These are phyloP conservation scores for Galerucella calmariensis DNA, from an alignment of 2,888 invertebrate genomes.

Conservation along the genomic window DNA sequence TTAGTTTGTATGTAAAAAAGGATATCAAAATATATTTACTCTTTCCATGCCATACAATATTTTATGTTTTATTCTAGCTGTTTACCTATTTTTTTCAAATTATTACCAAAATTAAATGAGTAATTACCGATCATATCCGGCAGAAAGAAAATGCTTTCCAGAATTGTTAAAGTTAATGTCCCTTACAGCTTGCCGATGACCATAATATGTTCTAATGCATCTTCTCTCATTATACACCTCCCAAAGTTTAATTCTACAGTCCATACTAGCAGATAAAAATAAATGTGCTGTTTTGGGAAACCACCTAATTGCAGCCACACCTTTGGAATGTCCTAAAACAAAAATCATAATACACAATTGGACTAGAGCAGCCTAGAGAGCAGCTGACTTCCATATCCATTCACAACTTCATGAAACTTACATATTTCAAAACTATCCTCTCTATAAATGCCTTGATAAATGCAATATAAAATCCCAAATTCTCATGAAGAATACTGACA, in stretches of 20 bases:
- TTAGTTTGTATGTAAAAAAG: too few species aligned
- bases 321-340: slow-evolving; percentile 81
- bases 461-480: too few species aligned
- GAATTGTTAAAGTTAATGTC: slow-evolving; percentile 96
- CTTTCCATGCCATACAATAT: too few species aligned
- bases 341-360: too few species aligned
- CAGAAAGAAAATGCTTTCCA: slow-evolving; percentile 93
- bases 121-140: slow-evolving; percentile 74
- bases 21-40: too few species aligned
- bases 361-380: too few species aligned
- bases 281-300: slow-evolving; percentile 95
- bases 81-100: too few species aligned
- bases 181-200: slow-evolving; percentile 96
- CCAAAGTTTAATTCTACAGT: slow-evolving; percentile 97
- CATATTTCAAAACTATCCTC: too few species aligned
- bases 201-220: slow-evolving; percentile 93
- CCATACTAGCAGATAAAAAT: slow-evolving; percentile 96
- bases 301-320: slow-evolving; percentile 94
- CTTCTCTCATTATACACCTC: slow-evolving; percentile 96
- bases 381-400: not conserved
- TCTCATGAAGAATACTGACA: too few species aligned
- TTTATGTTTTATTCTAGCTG: too few species aligned
- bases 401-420: not conserved
- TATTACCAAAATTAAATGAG: not conserved
- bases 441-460: too few species aligned